Percentiles rank a stretch among this genome's conserved stretches.
These are phyloP conservation scores for Heliconius charithonia DNA, from an alignment of 2,888 invertebrate species.

Conservation along the genomic window DNA sequence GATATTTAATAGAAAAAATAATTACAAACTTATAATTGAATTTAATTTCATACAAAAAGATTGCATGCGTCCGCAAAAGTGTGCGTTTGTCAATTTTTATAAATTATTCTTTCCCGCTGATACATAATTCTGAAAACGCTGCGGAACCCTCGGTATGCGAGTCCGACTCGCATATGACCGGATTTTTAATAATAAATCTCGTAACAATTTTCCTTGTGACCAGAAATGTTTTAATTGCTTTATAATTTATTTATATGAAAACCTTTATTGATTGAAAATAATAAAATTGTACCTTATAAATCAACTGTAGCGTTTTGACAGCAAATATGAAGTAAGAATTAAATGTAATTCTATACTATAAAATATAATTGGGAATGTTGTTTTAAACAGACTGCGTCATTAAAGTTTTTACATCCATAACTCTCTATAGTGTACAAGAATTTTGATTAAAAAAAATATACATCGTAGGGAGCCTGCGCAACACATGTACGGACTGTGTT, in stretches of 20 bases:
- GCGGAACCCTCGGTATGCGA: too few species aligned
- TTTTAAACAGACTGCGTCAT: slow-evolving; percentile 35
- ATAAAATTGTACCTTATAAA: slow-evolving; percentile 22
- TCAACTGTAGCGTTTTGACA: slow-evolving; percentile 2
- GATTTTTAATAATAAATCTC: background rate
- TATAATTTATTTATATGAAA: slow-evolving; percentile 14
- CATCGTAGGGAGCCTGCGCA: slow-evolving; percentile 41
- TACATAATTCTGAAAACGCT: too few species aligned
- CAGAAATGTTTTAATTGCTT: slow-evolving; percentile 10
- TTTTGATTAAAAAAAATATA: slow-evolving; percentile 46
- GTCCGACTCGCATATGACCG: too few species aligned
- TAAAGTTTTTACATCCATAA: slow-evolving; percentile 40
- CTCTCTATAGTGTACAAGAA: slow-evolving; percentile 44
- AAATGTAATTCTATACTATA: slow-evolving; percentile 9
- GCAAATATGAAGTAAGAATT: background rate
- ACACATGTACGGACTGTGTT: slow-evolving; percentile 37
- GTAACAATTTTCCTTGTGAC: slow-evolving; percentile 11
- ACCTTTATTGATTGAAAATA: slow-evolving; percentile 4
- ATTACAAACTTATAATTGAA: too few species aligned
- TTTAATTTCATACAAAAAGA: too few species aligned
- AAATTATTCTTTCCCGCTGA: too few species aligned
- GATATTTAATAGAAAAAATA: too few species aligned
- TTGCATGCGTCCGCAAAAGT: too few species aligned
- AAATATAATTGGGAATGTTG: slow-evolving; percentile 31
- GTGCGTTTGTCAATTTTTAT: too few species aligned